Evolutionary conservation across 2,113 vertebrate genomes (phyloP).

Genomic region (Apteryx owenii): DNA sequence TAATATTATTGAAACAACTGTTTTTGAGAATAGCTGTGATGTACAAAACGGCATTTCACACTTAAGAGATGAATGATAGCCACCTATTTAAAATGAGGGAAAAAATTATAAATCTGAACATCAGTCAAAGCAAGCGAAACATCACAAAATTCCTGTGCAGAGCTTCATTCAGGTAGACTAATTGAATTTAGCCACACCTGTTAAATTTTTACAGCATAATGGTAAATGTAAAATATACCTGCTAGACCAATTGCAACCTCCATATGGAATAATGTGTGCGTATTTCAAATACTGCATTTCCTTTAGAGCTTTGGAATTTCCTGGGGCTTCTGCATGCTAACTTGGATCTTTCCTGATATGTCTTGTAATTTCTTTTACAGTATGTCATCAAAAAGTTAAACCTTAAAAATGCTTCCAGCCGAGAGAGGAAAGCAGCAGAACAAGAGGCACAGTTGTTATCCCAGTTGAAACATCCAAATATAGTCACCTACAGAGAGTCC

Average conservation of each 20-base stretch:
- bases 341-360: background rate
- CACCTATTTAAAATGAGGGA: background rate
- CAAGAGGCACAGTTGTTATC: constrained; percentile 96
- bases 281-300: background rate
- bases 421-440: constrained; percentile 89
- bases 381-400: constrained; percentile 97
- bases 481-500: constrained; percentile 95
- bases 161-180: background rate
- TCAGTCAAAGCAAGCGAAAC: background rate
- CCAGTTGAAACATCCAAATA: constrained; percentile 93
- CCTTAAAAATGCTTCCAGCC: constrained; percentile 85
- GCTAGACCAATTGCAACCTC: background rate
- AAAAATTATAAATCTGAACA: background rate
- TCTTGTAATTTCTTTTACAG: constrained; percentile 70
- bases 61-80: background rate
- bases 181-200: background rate
- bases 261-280: fast-evolving
- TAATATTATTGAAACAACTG: background rate
- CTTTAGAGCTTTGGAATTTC: background rate
- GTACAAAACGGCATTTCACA: background rate
- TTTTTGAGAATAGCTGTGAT: background rate
- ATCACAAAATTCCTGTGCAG: background rate
- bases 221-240: background rate
- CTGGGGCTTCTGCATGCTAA: background rate
- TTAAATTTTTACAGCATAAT: background rate